Base-by-base conservation (phyloP, 1,140 invertebrate species). In the Orchesella cincta region DNA sequence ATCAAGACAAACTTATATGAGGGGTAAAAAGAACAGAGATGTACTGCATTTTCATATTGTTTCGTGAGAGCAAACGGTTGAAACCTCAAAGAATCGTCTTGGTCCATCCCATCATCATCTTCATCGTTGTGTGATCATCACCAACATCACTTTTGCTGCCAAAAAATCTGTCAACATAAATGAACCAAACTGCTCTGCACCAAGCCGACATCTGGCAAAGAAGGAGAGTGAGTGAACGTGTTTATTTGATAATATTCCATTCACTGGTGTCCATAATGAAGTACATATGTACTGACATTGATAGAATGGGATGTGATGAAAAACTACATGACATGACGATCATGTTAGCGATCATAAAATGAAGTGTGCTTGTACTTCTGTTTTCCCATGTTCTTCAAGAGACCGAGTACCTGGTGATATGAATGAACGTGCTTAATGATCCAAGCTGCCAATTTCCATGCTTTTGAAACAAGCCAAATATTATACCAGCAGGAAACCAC, bases 101-200 rank as follows among this genome's bases (percentile, higher is more conserved):
- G 20, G 62, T 67, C 26, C 62, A 33, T 14, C 31, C 8, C 62
- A 67, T 67, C 31, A 29, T 12, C 31, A 31, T 67, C 8, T 12
- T 46, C 62, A 67, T 67, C 62, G n/a, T n/a, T 29, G 31, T 33
- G 31, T 67, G 62, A 67, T 33, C 31, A 33, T 67, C 62, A 67
- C 33, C 62, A 33, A 31, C 62, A 67, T 33, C 2, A 29, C 12
- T 67, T 67, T n/a, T 67, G 14, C 62, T 67, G 62, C 62, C 62
- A 67, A 67, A 67, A 67, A 67, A 67, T 67, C 62, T 67, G 62
- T 67, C 62, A 67, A 67, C 62, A 67, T 46, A 12, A 46, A 12
- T 8, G 62, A 67, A 33, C 2, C 3, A 67, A 67, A 67, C 62
- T 67, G n/a, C 54, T 57, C 23, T 23, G 5, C 23, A 5, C 23